These are phyloP conservation scores for Oligia strigilis DNA, from an alignment of 2,888 invertebrate genomes.

Conservation along the genomic window DNA sequence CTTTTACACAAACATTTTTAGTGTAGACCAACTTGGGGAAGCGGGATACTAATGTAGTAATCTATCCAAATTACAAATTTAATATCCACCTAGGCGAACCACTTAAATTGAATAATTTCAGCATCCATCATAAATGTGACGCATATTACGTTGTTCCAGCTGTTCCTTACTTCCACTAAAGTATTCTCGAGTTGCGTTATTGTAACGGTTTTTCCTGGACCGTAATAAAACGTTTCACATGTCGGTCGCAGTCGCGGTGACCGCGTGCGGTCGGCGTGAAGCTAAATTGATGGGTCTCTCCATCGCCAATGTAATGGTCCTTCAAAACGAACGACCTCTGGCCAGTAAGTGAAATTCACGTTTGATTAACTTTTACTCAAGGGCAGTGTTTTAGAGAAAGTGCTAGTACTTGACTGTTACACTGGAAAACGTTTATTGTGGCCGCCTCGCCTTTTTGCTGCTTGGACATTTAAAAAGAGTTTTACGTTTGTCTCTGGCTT, in stretches of 20 bases:
- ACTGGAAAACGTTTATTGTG: constrained; percentile 58
- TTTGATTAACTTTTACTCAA: constrained; percentile 88
- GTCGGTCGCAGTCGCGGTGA: constrained; percentile 82
- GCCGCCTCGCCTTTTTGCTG: constrained; percentile 24
- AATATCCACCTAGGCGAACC: constrained; percentile 58
- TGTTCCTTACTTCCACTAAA: constrained; percentile 71
- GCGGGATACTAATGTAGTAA: constrained; percentile 17
- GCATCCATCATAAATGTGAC: constrained; percentile 68
- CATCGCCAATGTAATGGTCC: constrained; percentile 89
- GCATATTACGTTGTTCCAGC: constrained; percentile 66
- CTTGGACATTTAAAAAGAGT: constrained; percentile 18
- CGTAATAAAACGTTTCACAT: constrained; percentile 81
- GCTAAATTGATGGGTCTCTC: constrained; percentile 89
- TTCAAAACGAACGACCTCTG: constrained; percentile 87
- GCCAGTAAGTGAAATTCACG: constrained; percentile 89
- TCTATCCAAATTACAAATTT: constrained; percentile 57
- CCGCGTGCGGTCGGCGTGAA: constrained; percentile 88
- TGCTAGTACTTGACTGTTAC: constrained; percentile 62
- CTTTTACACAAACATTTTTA: neutral
- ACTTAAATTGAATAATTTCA: constrained; percentile 69
- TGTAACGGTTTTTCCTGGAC: constrained; percentile 81
- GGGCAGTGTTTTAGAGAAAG: constrained; percentile 75
- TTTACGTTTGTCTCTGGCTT: constrained; percentile 30
- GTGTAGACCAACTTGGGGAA: neutral
- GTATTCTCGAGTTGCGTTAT: constrained; percentile 80